These are phyloP conservation scores for Prenolepis imparis DNA, from an alignment of 2,888 invertebrate species.

Conservation along the genomic window DNA sequence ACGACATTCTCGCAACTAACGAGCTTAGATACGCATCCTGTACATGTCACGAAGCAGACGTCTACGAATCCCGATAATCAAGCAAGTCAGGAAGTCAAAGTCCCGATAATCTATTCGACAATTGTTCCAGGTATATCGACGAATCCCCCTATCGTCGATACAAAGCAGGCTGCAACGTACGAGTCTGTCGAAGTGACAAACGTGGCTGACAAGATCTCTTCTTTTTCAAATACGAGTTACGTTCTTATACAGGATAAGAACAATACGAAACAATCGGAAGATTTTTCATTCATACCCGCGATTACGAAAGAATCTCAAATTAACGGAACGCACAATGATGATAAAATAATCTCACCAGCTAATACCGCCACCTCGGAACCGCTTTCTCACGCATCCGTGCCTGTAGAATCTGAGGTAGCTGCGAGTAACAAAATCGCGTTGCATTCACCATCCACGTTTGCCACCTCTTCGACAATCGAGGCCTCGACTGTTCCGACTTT, in stretches of 20 bases:
- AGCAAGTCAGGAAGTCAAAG: neutral
- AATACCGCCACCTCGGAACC: neutral
- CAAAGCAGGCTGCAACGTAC: neutral
- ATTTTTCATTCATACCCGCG: neutral
- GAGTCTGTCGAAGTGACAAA: neutral
- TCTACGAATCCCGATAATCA: conserved; percentile 1
- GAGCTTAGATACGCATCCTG: neutral
- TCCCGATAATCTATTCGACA: neutral
- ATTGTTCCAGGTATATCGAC: conserved; percentile 11
- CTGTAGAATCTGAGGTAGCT: neutral
- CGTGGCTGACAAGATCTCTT: conserved; percentile 11
- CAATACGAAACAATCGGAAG: conserved; percentile 9
- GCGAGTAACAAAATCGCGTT: neutral
- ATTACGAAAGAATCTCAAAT: conserved; percentile 33
- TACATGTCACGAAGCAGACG: conserved; percentile 16
- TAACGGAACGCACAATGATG: conserved; percentile 10
- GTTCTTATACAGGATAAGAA: conserved; percentile 17
- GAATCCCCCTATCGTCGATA: neutral
- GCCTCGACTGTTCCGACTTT: conserved; percentile 48
- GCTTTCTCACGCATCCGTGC: conserved; percentile 21
- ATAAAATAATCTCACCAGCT: conserved; percentile 21
- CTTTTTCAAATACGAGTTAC: conserved; percentile 12
- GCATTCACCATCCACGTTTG: conserved; percentile 14
- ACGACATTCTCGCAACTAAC: conserved; percentile 18
- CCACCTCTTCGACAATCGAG: conserved; percentile 33